Base-by-base conservation (phyloP, 2,888 invertebrate species). In the Crematogaster levior region DNA sequence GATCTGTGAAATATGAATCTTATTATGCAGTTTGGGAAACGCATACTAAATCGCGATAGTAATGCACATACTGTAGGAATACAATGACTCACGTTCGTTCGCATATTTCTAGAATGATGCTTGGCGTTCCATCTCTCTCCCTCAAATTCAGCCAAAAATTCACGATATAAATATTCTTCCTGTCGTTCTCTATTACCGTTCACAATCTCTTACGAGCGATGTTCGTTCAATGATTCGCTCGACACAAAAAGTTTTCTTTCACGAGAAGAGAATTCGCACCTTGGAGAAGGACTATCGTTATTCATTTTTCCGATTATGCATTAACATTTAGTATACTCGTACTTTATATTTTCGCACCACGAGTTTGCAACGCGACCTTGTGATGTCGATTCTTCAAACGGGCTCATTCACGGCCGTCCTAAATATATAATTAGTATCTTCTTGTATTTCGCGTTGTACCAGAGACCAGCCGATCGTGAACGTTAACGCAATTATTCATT, bases 401-500 rank as follows among this genome's bases (percentile, higher is more conserved):
- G 30, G 56, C 56, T 81, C 48, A 66, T 82, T 81, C 70, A 63
- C 73, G 58, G 30, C 43, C 18, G 61, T 80, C n/a, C 61, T 61
- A 82, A 74, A 61, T 85, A 85, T 85, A 85, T 65, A 63, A 79
- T 80, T 63, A 79, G 77, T 46, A 37, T 2, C 72, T 70, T 75
- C 81, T 56, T 58, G 65, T 15, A 82, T 66, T 65, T 63, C 43
- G n/a, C 37, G 27, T 60, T n/a, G 56, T 46, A n/a, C 82, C 30
- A 61, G 48, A 70, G 68, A 65, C 61, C 43, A 65, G 34, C 24
- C 60, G 66, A 81, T 83, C 53, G 53, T 40, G 27, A 58, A 75
- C 66, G 83, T 79, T 84, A 84, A 61, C 74, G 34, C 75, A 83
- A 85, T 85, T 86, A 85, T 81, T 83, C 83, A 53, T 63, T 82